Conservation (phyloP, 2,113 vertebrate genomes). For the Apeltes quadracus region DNA sequence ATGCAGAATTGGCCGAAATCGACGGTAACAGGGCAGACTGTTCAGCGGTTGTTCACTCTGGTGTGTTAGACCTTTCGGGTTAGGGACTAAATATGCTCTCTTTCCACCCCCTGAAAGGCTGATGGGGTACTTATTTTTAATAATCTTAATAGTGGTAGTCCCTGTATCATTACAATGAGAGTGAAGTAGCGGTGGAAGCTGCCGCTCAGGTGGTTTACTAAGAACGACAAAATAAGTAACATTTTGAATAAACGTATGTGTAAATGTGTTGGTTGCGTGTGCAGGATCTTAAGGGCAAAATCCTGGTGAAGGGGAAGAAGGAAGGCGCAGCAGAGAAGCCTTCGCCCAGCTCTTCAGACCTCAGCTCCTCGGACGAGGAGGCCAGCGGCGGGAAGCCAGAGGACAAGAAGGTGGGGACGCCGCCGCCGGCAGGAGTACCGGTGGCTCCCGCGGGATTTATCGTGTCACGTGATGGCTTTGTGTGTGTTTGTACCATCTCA, state of each 20-base stretch:
- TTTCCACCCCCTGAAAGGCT: no score
- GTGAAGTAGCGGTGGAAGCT: not conserved
- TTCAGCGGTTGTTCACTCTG: no score
- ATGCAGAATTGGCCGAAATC: no score
- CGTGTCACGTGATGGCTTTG: not conserved
- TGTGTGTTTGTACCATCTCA: slow-evolving; percentile 44
- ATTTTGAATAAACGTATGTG: not conserved
- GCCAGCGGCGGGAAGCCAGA: slow-evolving; percentile 66
- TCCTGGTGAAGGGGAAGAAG: slow-evolving; percentile 94
- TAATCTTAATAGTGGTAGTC: not conserved
- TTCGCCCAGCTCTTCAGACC: slow-evolving; percentile 64
- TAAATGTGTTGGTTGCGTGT: slow-evolving; percentile 21
- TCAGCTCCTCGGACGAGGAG: slow-evolving; percentile 81
- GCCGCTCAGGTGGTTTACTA: not conserved
- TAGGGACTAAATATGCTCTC: no score
- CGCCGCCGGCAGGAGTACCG: not conserved
- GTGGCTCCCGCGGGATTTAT: not conserved
- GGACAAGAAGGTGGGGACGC: slow-evolving; percentile 52
- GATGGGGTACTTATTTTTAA: no score
- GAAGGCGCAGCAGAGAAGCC: slow-evolving; percentile 53
- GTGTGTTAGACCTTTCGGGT: no score
- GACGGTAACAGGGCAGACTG: no score
- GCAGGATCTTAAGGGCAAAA: slow-evolving; percentile 89
- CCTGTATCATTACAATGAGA: not conserved
- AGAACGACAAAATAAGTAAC: not conserved